Percentiles rank a stretch among this genome's conserved stretches.
Evolutionary conservation across 2,888 invertebrate genomes (phyloP).

Genomic region (Sinotaia quadrata): DNA sequence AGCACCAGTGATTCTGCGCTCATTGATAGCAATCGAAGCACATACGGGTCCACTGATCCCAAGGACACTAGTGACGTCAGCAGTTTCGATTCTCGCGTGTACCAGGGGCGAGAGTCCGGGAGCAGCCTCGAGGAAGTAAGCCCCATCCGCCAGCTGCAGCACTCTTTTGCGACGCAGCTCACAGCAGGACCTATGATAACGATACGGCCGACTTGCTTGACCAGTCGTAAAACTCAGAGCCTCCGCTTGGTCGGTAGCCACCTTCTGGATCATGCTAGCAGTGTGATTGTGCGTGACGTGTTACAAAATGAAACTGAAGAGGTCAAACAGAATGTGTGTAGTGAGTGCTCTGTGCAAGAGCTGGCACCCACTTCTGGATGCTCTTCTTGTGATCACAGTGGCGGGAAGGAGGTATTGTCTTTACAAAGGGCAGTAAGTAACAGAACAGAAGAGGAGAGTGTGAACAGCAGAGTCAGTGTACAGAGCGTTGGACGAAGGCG

Average conservation of each 20-base stretch:
- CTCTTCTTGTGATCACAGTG: too few species aligned
- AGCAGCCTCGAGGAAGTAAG: conserved; percentile 31
- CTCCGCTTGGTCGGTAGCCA: not conserved
- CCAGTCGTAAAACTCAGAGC: not conserved
- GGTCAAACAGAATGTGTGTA: not conserved
- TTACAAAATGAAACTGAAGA: too few species aligned
- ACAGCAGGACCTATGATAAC: not conserved
- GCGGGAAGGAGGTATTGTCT: too few species aligned
- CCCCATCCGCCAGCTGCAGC: not conserved
- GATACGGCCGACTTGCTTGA: not conserved
- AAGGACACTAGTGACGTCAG: conserved; percentile 55
- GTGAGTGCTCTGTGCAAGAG: not conserved
- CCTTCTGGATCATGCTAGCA: not conserved
- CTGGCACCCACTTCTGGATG: too few species aligned
- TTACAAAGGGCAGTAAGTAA: too few species aligned
- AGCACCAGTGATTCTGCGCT: conserved; percentile 31
- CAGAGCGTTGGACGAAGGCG: not conserved
- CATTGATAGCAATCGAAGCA: conserved; percentile 55
- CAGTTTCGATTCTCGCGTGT: conserved; percentile 55
- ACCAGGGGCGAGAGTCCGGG: conserved; percentile 33
- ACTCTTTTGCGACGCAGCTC: not conserved
- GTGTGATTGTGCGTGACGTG: not conserved
- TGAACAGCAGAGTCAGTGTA: too few species aligned
- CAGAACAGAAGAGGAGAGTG: too few species aligned
- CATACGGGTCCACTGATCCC: conserved; percentile 56